phyloP scores from a whole-genome alignment of 1,140 invertebrate species.

The Penaeus vannamei region DNA sequence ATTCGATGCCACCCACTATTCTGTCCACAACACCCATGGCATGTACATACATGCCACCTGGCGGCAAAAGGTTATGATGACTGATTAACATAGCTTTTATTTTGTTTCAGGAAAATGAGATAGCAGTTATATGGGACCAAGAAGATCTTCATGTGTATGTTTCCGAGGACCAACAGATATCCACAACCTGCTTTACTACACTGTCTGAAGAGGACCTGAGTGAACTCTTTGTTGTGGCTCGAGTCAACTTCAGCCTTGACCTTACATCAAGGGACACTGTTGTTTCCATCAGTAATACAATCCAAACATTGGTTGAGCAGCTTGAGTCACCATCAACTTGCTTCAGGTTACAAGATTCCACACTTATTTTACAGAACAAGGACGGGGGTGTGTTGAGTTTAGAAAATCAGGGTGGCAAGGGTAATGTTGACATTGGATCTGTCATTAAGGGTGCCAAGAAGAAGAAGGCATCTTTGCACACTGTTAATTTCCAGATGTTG shows the following conservation, averaged over 20 bases:
- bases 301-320: slow-evolving; percentile 21
- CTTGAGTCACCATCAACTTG: slow-evolving; percentile 46
- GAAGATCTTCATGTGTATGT: slow-evolving; percentile 37
- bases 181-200: neutral
- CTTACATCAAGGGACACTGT: slow-evolving; percentile 14
- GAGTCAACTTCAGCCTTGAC: slow-evolving; percentile 36
- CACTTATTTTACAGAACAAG: slow-evolving; percentile 48
- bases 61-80: too few species aligned
- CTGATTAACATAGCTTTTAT: slow-evolving; percentile 69
- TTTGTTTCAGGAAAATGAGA: slow-evolving; percentile 40
- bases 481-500: slow-evolving; percentile 44
- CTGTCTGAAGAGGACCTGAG: slow-evolving; percentile 29
- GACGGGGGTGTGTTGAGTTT: slow-evolving; percentile 44
- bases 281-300: slow-evolving; percentile 12
- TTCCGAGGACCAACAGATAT: neutral
- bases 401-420: slow-evolving; percentile 1
- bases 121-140: slow-evolving; percentile 53
- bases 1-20: too few species aligned
- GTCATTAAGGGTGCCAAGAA: slow-evolving; percentile 38
- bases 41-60: too few species aligned
- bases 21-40: too few species aligned
- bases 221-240: slow-evolving; percentile 35
- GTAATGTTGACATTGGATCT: slow-evolving; percentile 20
- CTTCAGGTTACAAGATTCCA: slow-evolving; percentile 46
- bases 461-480: slow-evolving; percentile 39